Conservation (phyloP, 2,888 invertebrate species). For the Acronicta alni region DNA sequence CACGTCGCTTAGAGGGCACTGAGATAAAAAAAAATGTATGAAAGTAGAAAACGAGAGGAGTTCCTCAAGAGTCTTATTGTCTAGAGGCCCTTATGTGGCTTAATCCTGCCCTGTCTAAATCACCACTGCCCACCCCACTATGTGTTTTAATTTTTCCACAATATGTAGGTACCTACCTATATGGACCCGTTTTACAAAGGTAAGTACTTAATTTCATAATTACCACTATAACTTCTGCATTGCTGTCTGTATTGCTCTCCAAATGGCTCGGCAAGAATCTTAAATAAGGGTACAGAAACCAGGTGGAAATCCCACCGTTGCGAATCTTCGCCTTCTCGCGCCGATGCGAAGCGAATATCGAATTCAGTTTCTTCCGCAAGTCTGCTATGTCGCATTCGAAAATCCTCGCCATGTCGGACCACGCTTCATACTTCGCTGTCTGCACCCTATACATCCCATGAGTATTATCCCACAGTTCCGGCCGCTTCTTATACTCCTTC, state of each 20-base stretch:
- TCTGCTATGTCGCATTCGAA: slow-evolving; percentile 78
- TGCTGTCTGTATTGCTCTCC: slow-evolving; percentile 41
- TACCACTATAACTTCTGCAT: slow-evolving; percentile 26
- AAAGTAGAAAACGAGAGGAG: too few relatives aligned
- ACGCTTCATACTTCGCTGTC: slow-evolving; percentile 76
- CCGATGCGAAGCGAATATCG: slow-evolving; percentile 81
- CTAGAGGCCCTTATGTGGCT: too few relatives aligned
- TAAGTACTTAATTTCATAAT: neutral
- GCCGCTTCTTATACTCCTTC: slow-evolving; percentile 70
- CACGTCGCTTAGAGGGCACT: too few relatives aligned
- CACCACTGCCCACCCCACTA: too few relatives aligned
- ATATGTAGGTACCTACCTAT: neutral
- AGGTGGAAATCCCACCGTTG: slow-evolving; percentile 70
- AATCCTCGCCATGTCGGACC: slow-evolving; percentile 71
- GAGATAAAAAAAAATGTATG: too few relatives aligned
- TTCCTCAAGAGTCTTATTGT: too few relatives aligned
- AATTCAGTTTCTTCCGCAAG: slow-evolving; percentile 80
- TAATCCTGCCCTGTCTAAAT: too few relatives aligned
- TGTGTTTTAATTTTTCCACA: too few relatives aligned
- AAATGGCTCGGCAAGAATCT: slow-evolving; percentile 76
- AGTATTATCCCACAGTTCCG: slow-evolving; percentile 74
- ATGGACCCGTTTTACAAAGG: too few relatives aligned
- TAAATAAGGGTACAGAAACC: slow-evolving; percentile 79
- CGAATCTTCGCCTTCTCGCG: slow-evolving; percentile 79
- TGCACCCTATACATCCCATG: slow-evolving; percentile 72